A percentile compares a stretch with the other conserved stretches of the same genome.
These are phyloP conservation scores for Nematostella vectensis DNA, from an alignment of 92 coral and sea anemone genomes.

Conservation along the genomic window DNA sequence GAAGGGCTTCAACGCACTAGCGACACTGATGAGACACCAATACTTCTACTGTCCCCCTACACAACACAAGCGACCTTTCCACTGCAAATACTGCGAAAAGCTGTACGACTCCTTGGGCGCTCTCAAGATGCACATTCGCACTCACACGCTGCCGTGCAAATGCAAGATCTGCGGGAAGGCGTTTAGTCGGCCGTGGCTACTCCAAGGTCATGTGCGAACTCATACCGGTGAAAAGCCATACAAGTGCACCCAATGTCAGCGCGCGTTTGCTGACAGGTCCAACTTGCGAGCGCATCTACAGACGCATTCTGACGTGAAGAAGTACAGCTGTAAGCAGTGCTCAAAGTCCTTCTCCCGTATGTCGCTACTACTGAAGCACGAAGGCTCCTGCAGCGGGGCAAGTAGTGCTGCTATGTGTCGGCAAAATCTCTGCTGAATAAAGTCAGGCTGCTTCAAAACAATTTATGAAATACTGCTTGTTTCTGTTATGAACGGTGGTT, in stretches of 20 bases:
- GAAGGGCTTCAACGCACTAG: constrained; percentile 31
- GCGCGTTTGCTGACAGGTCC: constrained; percentile 93
- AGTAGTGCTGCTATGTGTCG: constrained; percentile 9
- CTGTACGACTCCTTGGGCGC: constrained; percentile 78
- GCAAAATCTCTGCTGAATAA: no score
- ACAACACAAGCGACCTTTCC: constrained; percentile 60
- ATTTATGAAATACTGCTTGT: no score
- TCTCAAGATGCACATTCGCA: constrained; percentile 91
- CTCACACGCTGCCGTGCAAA: constrained; percentile 84
- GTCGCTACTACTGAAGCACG: constrained; percentile 72
- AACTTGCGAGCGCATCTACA: constrained; percentile 86
- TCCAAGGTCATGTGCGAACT: constrained; percentile 87
- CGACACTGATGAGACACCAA: constrained; percentile 57
- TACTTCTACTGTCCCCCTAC: constrained; percentile 41
- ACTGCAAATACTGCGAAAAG: constrained; percentile 86
- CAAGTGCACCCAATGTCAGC: constrained; percentile 61
- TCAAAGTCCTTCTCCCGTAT: constrained; percentile 76
- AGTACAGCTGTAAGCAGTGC: constrained; percentile 62
- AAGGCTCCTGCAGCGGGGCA: constrained; percentile 25
- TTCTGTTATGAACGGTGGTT: background rate
- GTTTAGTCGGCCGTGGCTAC: constrained; percentile 86
- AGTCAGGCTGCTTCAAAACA: no score
- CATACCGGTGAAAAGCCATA: constrained; percentile 91
- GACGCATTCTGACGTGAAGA: constrained; percentile 84
- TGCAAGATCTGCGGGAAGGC: constrained; percentile 88